Conservation (phyloP, 2,888 invertebrate species). For the Hypselothyrea guttata region DNA sequence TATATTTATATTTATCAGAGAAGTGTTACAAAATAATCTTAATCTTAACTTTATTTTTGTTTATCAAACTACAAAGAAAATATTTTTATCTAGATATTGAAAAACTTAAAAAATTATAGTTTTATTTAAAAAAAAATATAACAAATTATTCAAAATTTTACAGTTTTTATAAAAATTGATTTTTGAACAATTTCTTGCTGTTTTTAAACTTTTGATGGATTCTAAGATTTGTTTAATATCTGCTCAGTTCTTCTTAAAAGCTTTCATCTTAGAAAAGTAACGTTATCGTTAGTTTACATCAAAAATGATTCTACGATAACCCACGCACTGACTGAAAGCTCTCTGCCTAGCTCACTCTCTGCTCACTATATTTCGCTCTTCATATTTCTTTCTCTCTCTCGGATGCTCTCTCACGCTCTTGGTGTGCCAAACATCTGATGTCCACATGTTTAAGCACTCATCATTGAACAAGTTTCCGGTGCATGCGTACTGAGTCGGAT, state of each 20-base stretch:
- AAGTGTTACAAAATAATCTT: too few species aligned
- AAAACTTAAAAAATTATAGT: neutral
- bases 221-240: too few species aligned
- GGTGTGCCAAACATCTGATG: conserved; percentile 57
- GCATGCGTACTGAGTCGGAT: conserved; percentile 62
- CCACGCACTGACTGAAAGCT: neutral
- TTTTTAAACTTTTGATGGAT: neutral
- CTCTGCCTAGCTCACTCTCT: neutral
- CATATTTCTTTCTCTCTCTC: neutral
- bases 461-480: conserved; percentile 38
- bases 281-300: too few species aligned
- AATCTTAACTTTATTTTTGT: too few species aligned
- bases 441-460: conserved; percentile 55
- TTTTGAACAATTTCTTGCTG: neutral
- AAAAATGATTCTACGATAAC: neutral
- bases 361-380: neutral
- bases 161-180: neutral
- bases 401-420: neutral
- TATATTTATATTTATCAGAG: too few species aligned
- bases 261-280: neutral
- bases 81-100: too few species aligned
- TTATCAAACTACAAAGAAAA: too few species aligned
- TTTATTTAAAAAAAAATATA: too few species aligned
- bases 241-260: too few species aligned
- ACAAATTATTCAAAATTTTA: too few species aligned